Evolutionary conservation across 2,113 vertebrate species (phyloP).

Genomic region (Xyrauchen texanus): DNA sequence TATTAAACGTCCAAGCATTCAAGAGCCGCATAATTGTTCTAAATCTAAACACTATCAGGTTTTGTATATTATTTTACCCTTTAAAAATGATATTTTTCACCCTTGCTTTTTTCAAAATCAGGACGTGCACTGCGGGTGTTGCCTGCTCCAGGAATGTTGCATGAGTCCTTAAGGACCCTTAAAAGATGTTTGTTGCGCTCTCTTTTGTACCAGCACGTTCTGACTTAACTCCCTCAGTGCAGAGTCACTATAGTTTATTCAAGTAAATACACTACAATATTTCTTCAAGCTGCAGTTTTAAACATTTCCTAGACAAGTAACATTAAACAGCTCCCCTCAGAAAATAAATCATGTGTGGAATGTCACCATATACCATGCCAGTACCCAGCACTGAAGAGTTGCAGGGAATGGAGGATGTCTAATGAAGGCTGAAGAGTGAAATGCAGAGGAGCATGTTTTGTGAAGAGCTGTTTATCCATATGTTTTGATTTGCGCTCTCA

Average conservation of each 20-base stretch:
- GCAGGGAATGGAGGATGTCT: neutral
- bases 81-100: slow-evolving; percentile 3
- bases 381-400: slow-evolving; percentile 3
- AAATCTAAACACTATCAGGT: too few relatives aligned
- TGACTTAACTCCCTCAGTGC: slow-evolving; percentile 26
- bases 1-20: neutral
- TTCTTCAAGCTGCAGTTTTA: slow-evolving; percentile 15
- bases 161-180: slow-evolving; percentile 71
- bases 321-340: slow-evolving; percentile 3
- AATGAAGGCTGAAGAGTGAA: neutral
- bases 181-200: slow-evolving; percentile 44
- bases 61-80: neutral
- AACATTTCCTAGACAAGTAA: slow-evolving; percentile 32
- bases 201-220: slow-evolving; percentile 38
- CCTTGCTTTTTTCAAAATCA: neutral
- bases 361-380: slow-evolving; percentile 25
- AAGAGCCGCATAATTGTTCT: neutral
- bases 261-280: slow-evolving; percentile 23
- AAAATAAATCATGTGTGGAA: slow-evolving; percentile 18
- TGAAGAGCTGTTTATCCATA: neutral
- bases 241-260: slow-evolving; percentile 23
- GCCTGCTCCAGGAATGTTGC: slow-evolving; percentile 71
- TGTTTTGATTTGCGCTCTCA: too few relatives aligned
- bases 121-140: slow-evolving; percentile 22
- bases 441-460: neutral